Conservation (phyloP, 1,140 invertebrate species). For the Drosophila pseudoobscura region DNA sequence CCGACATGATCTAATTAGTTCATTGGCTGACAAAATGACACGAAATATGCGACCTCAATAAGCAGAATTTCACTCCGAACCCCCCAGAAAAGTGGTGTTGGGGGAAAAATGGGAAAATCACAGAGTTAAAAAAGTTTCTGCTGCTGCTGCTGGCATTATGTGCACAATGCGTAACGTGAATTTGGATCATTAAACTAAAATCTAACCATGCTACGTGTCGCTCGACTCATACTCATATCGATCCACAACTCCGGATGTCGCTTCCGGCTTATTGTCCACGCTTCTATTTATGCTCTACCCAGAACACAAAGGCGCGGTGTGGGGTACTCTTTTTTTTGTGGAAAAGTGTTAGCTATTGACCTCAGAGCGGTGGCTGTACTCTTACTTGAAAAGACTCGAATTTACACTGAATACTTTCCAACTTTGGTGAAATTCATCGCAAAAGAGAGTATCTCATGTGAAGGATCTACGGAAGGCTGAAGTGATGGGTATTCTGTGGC, state of each 20-base stretch:
- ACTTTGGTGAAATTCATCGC: conserved; percentile 21
- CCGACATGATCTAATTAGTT: conserved; percentile 64
- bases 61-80: conserved; percentile 42
- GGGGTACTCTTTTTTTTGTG: not conserved
- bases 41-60: conserved; percentile 69
- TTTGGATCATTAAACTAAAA: conserved; percentile 79
- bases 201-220: conserved; percentile 64
- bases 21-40: conserved; percentile 55
- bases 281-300: conserved; percentile 61
- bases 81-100: conserved; percentile 4
- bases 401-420: conserved; percentile 8
- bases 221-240: conserved; percentile 78
- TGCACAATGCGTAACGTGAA: conserved; percentile 81
- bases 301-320: conserved; percentile 21
- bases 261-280: conserved; percentile 78
- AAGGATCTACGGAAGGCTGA: no score
- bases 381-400: conserved; percentile 28
- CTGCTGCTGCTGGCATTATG: conserved; percentile 57
- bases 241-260: conserved; percentile 80
- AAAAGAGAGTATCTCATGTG: not conserved
- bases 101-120: conserved; percentile 32
- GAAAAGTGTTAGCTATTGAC: conserved; percentile 67
- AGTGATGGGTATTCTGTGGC: no score
- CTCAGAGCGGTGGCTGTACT: conserved; percentile 58
- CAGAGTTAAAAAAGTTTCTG: conserved; percentile 46